Evolutionary conservation across 2,888 invertebrate genomes (phyloP).

Genomic region (Pyrgus malvae): DNA sequence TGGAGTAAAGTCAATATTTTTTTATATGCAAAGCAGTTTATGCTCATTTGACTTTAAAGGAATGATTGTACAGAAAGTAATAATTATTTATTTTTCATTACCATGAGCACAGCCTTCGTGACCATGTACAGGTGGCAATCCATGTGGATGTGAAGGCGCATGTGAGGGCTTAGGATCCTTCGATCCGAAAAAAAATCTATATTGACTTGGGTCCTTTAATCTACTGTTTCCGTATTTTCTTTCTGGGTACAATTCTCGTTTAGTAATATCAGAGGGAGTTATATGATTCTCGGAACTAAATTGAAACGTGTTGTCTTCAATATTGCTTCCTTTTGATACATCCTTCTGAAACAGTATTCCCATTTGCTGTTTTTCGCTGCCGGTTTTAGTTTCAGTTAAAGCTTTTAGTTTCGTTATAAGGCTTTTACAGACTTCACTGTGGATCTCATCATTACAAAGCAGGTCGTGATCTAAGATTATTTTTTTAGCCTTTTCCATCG

Average conservation of each 20-base stretch:
- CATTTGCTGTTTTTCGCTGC: not conserved
- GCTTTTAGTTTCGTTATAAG: slow-evolving; percentile 54
- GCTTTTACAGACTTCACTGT: slow-evolving; percentile 57
- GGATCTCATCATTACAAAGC: slow-evolving; percentile 52
- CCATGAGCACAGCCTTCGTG: slow-evolving; percentile 7
- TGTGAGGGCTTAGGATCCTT: slow-evolving; percentile 14
- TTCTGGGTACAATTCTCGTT: slow-evolving; percentile 44
- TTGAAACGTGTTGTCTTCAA: slow-evolving; percentile 17
- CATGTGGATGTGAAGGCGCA: not conserved
- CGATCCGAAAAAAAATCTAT: slow-evolving; percentile 2
- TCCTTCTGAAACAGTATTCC: not conserved
- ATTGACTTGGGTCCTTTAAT: slow-evolving; percentile 12
- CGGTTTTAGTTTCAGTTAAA: slow-evolving; percentile 37
- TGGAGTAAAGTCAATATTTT: too few relatives aligned
- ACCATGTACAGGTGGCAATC: not conserved
- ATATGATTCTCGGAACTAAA: slow-evolving; percentile 10
- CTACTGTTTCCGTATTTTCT: not conserved
- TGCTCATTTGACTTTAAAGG: too few relatives aligned
- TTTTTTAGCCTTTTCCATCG: slow-evolving; percentile 54
- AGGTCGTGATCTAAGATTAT: slow-evolving; percentile 57
- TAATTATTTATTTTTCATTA: not conserved
- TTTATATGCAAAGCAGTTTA: too few relatives aligned
- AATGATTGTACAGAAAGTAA: too few relatives aligned
- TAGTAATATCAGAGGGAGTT: slow-evolving; percentile 41
- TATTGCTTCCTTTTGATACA: slow-evolving; percentile 3